Conservation (phyloP, 1,140 invertebrate species). For the Drosophila rhopaloa region DNA sequence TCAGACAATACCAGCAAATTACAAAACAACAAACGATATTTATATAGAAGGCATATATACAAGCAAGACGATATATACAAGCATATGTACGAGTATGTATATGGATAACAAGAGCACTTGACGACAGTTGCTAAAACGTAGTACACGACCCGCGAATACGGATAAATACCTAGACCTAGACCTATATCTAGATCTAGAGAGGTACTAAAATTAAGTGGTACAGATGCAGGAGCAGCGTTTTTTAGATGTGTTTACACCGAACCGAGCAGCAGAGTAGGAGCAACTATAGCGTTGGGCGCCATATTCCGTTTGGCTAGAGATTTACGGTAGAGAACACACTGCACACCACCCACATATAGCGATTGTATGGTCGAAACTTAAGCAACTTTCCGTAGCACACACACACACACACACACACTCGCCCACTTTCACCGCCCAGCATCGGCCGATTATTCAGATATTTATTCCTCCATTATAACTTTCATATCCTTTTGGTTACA, state of each 20-base stretch:
- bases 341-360: conserved; percentile 29
- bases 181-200: neutral
- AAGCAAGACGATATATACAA: conserved; percentile 20
- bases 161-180: conserved; percentile 2
- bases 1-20: conserved; percentile 71
- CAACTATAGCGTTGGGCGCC: conserved; percentile 5
- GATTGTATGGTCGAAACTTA: conserved; percentile 25
- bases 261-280: conserved; percentile 7
- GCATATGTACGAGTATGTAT: conserved; percentile 19
- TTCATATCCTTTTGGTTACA: neutral
- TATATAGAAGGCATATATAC: conserved; percentile 51
- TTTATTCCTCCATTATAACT: neutral
- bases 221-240: conserved; percentile 7
- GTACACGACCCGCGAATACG: conserved; percentile 7
- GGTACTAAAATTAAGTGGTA: neutral
- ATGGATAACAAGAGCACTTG: conserved; percentile 36
- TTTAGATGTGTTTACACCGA: conserved; percentile 61
- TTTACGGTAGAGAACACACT: conserved; percentile 23
- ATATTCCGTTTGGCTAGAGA: conserved; percentile 21
- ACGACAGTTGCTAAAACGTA: conserved; percentile 45
- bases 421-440: conserved; percentile 9
- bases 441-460: conserved; percentile 6
- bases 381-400: conserved; percentile 61
- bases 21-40: conserved; percentile 34
- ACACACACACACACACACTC: conserved; percentile 17